Conservation (phyloP, 2,113 vertebrate species). For the Corydoras maculifer region DNA sequence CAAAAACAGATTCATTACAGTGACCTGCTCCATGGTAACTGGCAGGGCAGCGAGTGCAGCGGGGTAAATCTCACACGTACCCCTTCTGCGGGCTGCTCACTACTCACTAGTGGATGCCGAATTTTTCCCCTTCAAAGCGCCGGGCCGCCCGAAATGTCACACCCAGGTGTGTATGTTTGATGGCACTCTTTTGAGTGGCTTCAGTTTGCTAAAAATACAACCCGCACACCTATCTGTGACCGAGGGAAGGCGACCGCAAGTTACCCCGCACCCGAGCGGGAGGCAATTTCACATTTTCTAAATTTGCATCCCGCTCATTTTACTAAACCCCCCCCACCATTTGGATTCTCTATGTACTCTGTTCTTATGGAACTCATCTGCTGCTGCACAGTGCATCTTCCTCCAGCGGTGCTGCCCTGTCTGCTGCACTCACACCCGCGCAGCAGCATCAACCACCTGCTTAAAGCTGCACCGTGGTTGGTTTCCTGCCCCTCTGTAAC, state of each 20-base stretch:
- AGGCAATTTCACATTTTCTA: no score
- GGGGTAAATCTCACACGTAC: slow-evolving; percentile 20
- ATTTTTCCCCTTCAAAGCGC: slow-evolving; percentile 40
- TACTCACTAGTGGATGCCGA: slow-evolving; percentile 31
- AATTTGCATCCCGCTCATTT: no score
- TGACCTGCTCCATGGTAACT: slow-evolving; percentile 16
- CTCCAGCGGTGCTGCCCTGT: no score
- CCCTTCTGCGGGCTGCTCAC: slow-evolving; percentile 43
- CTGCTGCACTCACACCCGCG: no score
- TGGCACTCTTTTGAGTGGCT: slow-evolving; percentile 1
- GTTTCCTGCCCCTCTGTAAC: no score
- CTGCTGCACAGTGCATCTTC: no score
- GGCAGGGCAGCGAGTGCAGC: slow-evolving; percentile 3
- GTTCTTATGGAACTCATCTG: no score
- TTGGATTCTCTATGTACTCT: no score
- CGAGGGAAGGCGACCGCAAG: not conserved
- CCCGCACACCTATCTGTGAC: not conserved
- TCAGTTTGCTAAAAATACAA: slow-evolving; percentile 7
- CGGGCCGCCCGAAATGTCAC: slow-evolving; percentile 53
- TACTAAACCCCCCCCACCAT: no score
- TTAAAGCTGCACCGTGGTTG: no score
- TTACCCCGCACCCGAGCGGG: not conserved
- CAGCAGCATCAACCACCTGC: no score
- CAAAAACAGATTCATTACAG: no score
- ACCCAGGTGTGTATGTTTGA: slow-evolving; percentile 43